Evolutionary conservation across 2,888 invertebrate species (phyloP), one percentile per base, ranked within the genome.

Genomic region (Thymelicus acteon): DNA sequence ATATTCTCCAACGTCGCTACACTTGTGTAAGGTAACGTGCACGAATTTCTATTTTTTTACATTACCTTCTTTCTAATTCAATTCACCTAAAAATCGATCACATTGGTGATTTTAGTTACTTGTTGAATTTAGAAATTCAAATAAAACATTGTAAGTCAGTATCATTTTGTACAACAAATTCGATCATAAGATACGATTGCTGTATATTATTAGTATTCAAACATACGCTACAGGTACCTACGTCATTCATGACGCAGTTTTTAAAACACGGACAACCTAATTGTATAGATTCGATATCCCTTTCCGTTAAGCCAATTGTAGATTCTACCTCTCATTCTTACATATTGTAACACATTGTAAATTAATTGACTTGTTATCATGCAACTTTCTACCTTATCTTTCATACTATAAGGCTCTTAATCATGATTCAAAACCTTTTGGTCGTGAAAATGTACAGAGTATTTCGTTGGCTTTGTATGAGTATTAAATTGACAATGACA

Each of bases 401-500:
- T 0, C 24, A 7, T 0, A 0, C 0, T 0, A 60, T 77, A 82
- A 75, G 74, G 82, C 76, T 64, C 37, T 48, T 67, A 79, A 80
- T 76, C 0, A 39, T 31, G 24, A 24, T 4, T 73, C 77, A 71
- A 31, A 48, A 47, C 7, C n/a, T 15, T 52, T 12, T 52, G n/a
- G 7, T 31, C 49, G 8, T 49, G 64, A 58, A 69, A 58, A 58
- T 49, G 15, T 63, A 57, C n/a, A 1, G 24, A 49, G 37, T 52
- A 60, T 44, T 52, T 60, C 12, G 24, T 19, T 47, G 47, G 12
- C 49, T 60, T 74, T 82, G 89, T 90, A 86, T 87, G 85, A 40
- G 87, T 85, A 78, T 85, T 86, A 86, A 86, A 91, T 91, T 89
- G 85, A 89, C 87, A 73, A 78, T 76, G 80, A 85, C 83, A 82